phyloP scores from a whole-genome alignment of 2,888 invertebrate genomes.

The Agrochola macilenta region DNA sequence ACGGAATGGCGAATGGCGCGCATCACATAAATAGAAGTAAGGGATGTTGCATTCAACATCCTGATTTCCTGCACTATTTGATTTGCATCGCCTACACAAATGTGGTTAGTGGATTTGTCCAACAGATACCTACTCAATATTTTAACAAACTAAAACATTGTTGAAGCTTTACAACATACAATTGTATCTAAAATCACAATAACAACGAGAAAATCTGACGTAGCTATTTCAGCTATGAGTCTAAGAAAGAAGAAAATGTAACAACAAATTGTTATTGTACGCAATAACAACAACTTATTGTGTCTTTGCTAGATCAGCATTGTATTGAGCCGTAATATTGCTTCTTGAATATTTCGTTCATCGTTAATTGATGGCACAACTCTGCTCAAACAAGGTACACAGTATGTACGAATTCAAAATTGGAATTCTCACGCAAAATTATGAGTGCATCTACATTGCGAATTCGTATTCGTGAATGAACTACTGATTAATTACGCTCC shows the following conservation, averaged over 20 bases:
- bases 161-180: background rate
- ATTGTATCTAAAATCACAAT: background rate
- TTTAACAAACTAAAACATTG: background rate
- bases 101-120: background rate
- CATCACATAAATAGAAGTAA: constrained; percentile 62
- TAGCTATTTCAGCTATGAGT: background rate
- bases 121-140: background rate
- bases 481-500: constrained; percentile 73
- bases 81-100: constrained; percentile 23
- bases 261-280: constrained; percentile 15
- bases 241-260: background rate
- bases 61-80: constrained; percentile 25
- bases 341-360: constrained; percentile 23
- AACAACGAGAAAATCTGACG: background rate
- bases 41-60: constrained; percentile 65
- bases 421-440: constrained; percentile 57
- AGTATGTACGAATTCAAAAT: constrained; percentile 26
- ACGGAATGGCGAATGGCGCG: constrained; percentile 73
- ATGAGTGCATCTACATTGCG: constrained; percentile 68
- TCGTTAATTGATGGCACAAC: background rate
- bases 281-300: constrained; percentile 26
- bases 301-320: background rate
- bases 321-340: constrained; percentile 30
- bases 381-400: background rate
- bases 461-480: constrained; percentile 69